phyloP scores from a whole-genome alignment of 2,888 invertebrate species.

The Oscheius sp. region DNA sequence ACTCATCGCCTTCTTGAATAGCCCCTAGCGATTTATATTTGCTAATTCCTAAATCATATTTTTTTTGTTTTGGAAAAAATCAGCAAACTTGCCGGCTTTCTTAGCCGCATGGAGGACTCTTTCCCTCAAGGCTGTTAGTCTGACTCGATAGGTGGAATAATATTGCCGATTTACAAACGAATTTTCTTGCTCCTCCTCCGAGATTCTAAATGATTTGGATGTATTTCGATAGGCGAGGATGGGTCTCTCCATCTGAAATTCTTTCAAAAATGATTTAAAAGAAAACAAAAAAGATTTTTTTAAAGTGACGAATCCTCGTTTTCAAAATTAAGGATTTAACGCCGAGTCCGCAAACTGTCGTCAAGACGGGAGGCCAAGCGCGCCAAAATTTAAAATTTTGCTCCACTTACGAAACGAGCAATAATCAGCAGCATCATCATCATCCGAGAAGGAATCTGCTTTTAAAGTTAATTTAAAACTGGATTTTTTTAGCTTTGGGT shows the following conservation, averaged over 20 bases:
- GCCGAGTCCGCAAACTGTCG: no score
- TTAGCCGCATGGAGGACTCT: constrained; percentile 39
- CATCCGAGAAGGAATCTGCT: no score
- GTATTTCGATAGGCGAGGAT: constrained; percentile 32
- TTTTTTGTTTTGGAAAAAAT: not conserved
- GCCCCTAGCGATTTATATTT: constrained; percentile 4
- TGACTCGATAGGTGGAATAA: constrained; percentile 40
- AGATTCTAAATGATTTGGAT: constrained; percentile 33
- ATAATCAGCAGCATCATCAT: no score
- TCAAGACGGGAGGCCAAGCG: no score
- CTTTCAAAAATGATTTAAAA: no score
- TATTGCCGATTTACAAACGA: constrained; percentile 45
- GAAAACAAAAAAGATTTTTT: no score
- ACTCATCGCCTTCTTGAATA: constrained; percentile 31
- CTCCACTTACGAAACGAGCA: no score
- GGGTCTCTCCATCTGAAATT: constrained; percentile 23
- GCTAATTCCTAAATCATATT: not conserved
- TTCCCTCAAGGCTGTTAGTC: constrained; percentile 35
- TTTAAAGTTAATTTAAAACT: no score
- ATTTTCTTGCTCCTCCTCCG: constrained; percentile 35
- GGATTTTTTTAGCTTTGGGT: no score
- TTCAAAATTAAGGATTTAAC: no score
- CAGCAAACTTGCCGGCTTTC: constrained; percentile 29
- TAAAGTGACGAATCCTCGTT: no score
- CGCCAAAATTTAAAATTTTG: no score